phyloP scores from a whole-genome alignment of 1,140 invertebrate species.

The Eumeta japonica region DNA sequence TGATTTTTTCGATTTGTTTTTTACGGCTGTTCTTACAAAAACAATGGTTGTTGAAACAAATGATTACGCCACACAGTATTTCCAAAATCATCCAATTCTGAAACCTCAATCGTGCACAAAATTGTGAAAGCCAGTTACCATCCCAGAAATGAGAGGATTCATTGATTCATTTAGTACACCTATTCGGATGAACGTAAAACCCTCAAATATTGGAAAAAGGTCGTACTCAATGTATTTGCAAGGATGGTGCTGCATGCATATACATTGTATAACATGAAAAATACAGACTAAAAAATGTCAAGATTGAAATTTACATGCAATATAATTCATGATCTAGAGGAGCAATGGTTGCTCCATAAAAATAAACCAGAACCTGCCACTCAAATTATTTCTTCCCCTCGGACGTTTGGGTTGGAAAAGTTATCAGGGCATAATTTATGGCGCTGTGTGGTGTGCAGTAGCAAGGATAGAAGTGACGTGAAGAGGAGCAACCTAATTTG shows the following conservation, averaged over 20 bases:
- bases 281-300: slow-evolving; percentile 8
- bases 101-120: too few relatives aligned
- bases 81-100: too few relatives aligned
- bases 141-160: too few relatives aligned
- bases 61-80: too few relatives aligned
- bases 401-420: not conserved
- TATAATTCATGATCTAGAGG: slow-evolving; percentile 12
- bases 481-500: too few relatives aligned
- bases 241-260: slow-evolving; percentile 22
- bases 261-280: slow-evolving; percentile 16
- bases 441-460: not conserved
- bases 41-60: too few relatives aligned
- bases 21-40: too few relatives aligned
- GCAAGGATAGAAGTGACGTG: too few relatives aligned
- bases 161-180: too few relatives aligned
- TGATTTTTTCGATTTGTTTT: too few relatives aligned
- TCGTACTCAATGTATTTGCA: slow-evolving; percentile 17
- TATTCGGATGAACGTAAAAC: slow-evolving; percentile 22
- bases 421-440: not conserved
- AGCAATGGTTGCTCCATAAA: slow-evolving; percentile 10
- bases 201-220: slow-evolving; percentile 21
- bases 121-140: too few relatives aligned
- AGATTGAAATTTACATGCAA: slow-evolving; percentile 20
- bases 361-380: not conserved
- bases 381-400: not conserved